Conservation (phyloP, 2,113 vertebrate genomes). For the Eretmochelys imbricata region DNA sequence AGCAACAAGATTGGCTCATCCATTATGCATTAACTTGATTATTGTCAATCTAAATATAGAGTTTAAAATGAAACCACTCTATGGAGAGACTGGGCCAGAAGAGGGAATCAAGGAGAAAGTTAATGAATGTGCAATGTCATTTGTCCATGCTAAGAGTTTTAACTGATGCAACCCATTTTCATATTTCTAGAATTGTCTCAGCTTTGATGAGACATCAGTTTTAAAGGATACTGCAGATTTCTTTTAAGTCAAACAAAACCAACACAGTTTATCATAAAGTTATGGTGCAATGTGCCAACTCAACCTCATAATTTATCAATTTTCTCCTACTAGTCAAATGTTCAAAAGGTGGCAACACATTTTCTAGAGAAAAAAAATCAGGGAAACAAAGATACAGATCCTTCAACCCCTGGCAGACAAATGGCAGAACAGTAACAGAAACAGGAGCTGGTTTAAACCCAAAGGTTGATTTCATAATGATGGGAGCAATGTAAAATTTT, state of each 20-base stretch:
- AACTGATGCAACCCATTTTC: neutral
- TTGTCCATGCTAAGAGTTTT: neutral
- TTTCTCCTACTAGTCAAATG: neutral
- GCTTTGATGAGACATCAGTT: neutral
- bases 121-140: neutral
- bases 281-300: neutral
- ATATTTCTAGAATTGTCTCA: neutral
- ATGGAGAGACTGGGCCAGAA: no score
- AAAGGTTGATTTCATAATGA: neutral
- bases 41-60: no score
- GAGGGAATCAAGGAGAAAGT: neutral
- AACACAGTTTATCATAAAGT: fast-evolving
- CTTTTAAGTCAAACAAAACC: neutral
- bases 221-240: neutral
- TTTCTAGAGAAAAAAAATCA: neutral
- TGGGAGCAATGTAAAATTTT: neutral
- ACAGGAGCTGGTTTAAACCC: neutral
- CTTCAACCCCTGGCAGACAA: neutral
- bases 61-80: no score
- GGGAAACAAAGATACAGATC: neutral
- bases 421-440: neutral
- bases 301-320: neutral
- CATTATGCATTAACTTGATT: no score
- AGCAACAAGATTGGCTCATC: no score
- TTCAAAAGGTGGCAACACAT: neutral